phyloP scores from a whole-genome alignment of 2,113 vertebrate genomes.

The Phylloscopus trochilus region DNA sequence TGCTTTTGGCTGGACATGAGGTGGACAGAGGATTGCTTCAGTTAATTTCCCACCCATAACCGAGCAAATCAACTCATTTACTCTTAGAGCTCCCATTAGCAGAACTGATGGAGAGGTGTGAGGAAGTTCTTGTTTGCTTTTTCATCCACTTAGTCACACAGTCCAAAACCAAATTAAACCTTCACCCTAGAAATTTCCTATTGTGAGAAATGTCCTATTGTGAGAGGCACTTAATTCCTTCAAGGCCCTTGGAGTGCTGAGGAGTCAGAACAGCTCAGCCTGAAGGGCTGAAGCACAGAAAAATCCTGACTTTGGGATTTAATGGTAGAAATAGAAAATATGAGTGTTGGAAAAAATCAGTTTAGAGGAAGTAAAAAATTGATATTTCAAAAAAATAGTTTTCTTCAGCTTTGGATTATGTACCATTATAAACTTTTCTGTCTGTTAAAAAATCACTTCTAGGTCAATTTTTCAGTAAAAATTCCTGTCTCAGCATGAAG shows the following conservation, averaged over 20 bases:
- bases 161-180: constrained; percentile 14
- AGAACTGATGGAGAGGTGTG: not conserved
- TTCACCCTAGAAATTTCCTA: constrained; percentile 8
- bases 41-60: not conserved
- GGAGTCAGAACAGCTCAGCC: not conserved
- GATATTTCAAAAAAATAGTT: not conserved
- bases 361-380: constrained; percentile 31
- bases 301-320: constrained; percentile 23
- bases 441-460: not conserved
- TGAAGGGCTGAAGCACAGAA: not conserved
- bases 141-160: not conserved
- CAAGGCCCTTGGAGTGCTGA: constrained; percentile 31
- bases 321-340: constrained; percentile 42
- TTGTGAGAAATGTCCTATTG: not conserved
- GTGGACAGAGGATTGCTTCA: not conserved
- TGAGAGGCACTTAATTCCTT: constrained; percentile 1
- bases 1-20: not conserved
- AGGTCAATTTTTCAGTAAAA: constrained; percentile 41
- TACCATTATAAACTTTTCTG: constrained; percentile 4
- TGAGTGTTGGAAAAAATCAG: not conserved
- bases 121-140: constrained; percentile 32
- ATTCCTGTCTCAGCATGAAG: constrained; percentile 29
- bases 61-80: not conserved
- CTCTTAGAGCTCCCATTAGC: not conserved
- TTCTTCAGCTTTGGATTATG: constrained; percentile 44